These are phyloP conservation scores for Oncopodura yosiiana DNA, from an alignment of 1,140 invertebrate species.

Conservation along the genomic window DNA sequence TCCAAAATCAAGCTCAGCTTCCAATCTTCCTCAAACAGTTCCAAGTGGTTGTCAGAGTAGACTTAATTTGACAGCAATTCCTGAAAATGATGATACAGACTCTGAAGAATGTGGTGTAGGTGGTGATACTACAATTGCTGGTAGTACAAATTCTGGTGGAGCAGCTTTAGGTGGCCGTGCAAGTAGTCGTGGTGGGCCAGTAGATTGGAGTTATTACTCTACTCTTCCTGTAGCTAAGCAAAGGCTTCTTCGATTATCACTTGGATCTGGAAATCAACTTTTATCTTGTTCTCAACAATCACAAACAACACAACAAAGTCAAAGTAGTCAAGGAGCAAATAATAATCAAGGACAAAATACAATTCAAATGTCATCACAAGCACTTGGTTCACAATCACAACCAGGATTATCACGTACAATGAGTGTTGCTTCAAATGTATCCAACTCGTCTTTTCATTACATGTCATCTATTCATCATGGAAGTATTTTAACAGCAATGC, in stretches of 20 bases:
- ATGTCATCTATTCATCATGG: constrained; percentile 72
- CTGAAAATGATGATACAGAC: constrained; percentile 23
- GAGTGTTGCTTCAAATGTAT: constrained; percentile 30
- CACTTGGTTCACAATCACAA: neutral
- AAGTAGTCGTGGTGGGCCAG: too few species aligned
- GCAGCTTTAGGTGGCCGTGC: constrained; percentile 5
- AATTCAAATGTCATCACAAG: neutral
- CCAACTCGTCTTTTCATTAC: constrained; percentile 69
- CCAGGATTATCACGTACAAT: constrained; percentile 19
- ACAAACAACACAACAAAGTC: too few species aligned
- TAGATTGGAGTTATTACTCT: constrained; percentile 26
- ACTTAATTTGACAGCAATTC: constrained; percentile 27
- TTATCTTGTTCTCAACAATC: neutral
- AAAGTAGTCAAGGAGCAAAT: too few species aligned
- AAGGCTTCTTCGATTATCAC: constrained; percentile 15
- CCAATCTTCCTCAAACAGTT: neutral
- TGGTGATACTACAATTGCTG: neutral
- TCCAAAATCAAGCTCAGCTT: neutral
- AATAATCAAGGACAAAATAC: too few species aligned
- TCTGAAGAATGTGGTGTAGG: neutral
- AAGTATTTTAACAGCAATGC: constrained; percentile 63
- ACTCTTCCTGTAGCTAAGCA: constrained; percentile 19
- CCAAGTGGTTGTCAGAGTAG: constrained; percentile 20
- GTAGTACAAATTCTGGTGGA: neutral
- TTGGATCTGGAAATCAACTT: constrained; percentile 7